These are phyloP conservation scores for Cetoscarus ocellatus DNA, from an alignment of 2,797 vertebrate species.

Conservation along the genomic window DNA sequence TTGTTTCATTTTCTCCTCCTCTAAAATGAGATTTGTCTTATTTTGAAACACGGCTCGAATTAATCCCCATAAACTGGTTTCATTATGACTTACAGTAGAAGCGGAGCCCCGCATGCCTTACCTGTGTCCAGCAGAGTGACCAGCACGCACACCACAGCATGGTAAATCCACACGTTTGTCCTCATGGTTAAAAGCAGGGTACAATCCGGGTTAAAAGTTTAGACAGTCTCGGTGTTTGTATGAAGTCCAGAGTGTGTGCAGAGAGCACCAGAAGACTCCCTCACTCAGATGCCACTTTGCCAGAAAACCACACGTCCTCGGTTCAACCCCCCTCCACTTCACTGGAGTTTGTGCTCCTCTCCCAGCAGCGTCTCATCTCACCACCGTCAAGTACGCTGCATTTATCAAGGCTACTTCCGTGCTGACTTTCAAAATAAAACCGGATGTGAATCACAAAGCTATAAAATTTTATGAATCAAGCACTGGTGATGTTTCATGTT, in stretches of 20 bases:
- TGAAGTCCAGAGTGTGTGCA: constrained; percentile 59
- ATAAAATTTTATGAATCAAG: neutral
- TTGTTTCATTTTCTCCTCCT: neutral
- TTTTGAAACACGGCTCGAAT: neutral
- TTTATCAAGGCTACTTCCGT: constrained; percentile 39
- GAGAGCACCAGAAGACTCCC: constrained; percentile 48
- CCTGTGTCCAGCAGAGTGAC: constrained; percentile 77
- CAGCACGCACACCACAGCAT: constrained; percentile 81
- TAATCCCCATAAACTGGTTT: neutral
- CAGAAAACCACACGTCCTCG: constrained; percentile 88
- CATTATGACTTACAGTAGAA: neutral
- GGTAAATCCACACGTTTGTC: constrained; percentile 86
- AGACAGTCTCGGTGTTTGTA: constrained; percentile 23
- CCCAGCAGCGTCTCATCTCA: constrained; percentile 68
- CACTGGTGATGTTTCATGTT: neutral
- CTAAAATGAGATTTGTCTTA: neutral
- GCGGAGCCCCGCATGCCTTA: constrained; percentile 48
- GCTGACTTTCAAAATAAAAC: constrained; percentile 65
- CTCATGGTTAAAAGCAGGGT: constrained; percentile 72
- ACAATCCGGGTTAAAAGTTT: constrained; percentile 49
- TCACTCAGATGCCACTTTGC: constrained; percentile 83
- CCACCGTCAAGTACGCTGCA: constrained; percentile 40
- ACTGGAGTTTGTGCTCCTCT: constrained; percentile 60
- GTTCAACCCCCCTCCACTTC: constrained; percentile 81
- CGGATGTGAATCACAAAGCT: neutral